phyloP scores from a whole-genome alignment of 2,797 vertebrate species.

The Sebastes cheni region DNA sequence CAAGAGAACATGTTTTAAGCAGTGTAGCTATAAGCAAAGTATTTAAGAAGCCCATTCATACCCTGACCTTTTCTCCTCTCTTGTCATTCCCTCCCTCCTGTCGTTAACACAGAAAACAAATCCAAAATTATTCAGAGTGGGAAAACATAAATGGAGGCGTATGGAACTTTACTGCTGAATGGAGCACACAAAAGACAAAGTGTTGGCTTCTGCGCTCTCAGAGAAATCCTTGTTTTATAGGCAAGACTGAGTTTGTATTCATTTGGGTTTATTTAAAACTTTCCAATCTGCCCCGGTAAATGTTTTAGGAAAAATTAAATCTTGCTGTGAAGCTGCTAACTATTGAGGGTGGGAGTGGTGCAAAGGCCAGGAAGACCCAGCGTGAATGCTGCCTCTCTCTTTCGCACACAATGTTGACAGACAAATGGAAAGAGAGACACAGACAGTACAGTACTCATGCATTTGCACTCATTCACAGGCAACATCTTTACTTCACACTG shows the following conservation, averaged over 20 bases:
- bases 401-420: conserved; percentile 26
- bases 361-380: conserved; percentile 36
- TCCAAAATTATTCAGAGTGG: conserved; percentile 55
- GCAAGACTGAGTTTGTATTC: conserved; percentile 59
- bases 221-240: conserved; percentile 65
- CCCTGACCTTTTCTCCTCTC: conserved; percentile 62
- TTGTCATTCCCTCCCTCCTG: conserved; percentile 53
- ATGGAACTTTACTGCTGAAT: conserved; percentile 67
- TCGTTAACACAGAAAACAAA: conserved; percentile 71
- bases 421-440: conserved; percentile 38
- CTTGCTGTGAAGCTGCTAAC: conserved; percentile 48
- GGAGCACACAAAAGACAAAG: conserved; percentile 65
- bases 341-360: conserved; percentile 45
- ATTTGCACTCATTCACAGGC: not conserved
- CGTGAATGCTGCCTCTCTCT: conserved; percentile 40
- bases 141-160: conserved; percentile 63
- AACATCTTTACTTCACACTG: not conserved
- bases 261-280: conserved; percentile 66
- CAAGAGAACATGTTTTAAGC: conserved; percentile 39
- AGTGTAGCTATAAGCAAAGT: conserved; percentile 19
- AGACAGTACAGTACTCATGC: not conserved
- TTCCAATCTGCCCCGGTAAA: conserved; percentile 62
- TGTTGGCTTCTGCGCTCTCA: conserved; percentile 43
- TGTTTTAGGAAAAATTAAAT: conserved; percentile 77
- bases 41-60: conserved; percentile 64